Evolutionary conservation across 2,797 vertebrate genomes (phyloP).

Genomic region (Paguma larvata): DNA sequence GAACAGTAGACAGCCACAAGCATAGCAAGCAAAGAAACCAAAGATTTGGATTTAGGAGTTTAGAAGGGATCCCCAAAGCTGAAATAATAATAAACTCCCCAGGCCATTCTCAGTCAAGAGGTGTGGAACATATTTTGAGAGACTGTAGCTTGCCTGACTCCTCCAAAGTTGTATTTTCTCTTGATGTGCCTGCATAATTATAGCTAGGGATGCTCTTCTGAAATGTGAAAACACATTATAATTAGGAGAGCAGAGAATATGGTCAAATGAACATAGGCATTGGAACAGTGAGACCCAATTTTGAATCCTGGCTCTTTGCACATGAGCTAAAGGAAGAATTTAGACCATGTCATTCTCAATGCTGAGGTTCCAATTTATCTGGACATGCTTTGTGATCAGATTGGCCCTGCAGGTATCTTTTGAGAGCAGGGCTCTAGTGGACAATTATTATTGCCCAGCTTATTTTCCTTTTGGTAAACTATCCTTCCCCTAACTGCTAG

Average conservation of each 20-base stretch:
- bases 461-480: not conserved
- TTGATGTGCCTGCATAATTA: not conserved
- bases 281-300: not conserved
- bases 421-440: not conserved
- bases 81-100: not conserved
- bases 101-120: not conserved
- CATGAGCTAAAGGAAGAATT: not conserved
- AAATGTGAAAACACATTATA: not conserved
- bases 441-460: not conserved
- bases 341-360: not conserved
- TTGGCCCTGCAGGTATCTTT: not conserved
- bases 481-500: not conserved
- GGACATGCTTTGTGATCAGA: not conserved
- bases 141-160: not conserved
- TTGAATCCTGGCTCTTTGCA: not conserved
- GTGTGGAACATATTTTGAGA: not conserved
- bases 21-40: not conserved
- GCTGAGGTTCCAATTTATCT: not conserved
- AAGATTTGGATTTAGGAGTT: not conserved
- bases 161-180: not conserved
- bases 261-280: not conserved
- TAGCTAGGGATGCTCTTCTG: not conserved
- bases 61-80: not conserved
- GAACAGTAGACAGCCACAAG: not conserved
- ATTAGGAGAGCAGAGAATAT: not conserved